Conservation (phyloP, 2,113 vertebrate species). For the Pseudorasbora parva region DNA sequence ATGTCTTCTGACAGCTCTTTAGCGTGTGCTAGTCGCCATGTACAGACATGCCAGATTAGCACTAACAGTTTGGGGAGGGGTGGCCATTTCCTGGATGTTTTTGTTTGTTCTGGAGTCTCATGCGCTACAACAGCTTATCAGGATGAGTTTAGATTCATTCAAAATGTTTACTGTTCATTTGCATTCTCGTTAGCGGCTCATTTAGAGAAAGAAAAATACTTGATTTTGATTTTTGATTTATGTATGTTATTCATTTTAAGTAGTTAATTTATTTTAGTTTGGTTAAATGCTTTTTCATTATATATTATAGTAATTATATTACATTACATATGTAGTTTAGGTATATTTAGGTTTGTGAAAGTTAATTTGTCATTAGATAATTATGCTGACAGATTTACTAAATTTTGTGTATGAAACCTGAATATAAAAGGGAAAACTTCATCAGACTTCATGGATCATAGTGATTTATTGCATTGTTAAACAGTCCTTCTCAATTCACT, state of each 20-base stretch:
- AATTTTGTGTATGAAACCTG: no score
- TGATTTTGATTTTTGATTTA: no score
- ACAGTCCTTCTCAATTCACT: neutral
- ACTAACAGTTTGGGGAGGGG: constrained; percentile 48
- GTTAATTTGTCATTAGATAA: neutral
- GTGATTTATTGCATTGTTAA: neutral
- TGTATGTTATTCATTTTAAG: neutral
- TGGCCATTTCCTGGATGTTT: neutral
- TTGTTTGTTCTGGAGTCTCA: neutral
- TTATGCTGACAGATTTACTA: no score
- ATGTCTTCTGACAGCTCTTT: constrained; percentile 69
- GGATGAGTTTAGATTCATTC: neutral
- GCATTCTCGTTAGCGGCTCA: neutral
- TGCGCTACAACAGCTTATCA: neutral
- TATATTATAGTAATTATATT: neutral
- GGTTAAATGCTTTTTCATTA: neutral
- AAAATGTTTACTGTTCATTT: neutral
- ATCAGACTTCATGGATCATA: neutral
- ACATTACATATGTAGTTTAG: neutral
- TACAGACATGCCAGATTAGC: constrained; percentile 62
- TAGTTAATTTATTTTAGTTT: neutral
- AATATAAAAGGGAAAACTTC: no score
- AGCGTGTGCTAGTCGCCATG: constrained; percentile 37
- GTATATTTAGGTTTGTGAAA: neutral
- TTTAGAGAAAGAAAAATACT: neutral